Evolutionary conservation across 2,888 invertebrate species (phyloP), one percentile per base, ranked within the genome.

Genomic region (Lochmaea crataegi): DNA sequence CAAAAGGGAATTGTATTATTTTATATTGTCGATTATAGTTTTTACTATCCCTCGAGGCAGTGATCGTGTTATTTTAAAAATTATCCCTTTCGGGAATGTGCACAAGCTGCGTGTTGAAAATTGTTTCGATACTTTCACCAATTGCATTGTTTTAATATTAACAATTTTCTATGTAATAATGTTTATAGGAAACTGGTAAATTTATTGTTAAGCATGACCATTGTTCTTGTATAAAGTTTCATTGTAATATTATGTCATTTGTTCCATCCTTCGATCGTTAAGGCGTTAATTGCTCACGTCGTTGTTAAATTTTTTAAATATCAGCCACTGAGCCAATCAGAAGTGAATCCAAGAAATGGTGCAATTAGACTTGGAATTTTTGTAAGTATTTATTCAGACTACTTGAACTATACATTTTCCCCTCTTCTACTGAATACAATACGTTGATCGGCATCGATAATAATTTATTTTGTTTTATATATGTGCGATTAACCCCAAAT

Each of bases 41-140:
- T 16, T 53, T n/a, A 53, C 53, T 53, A 53, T 1, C 42, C 12
- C 11, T 3, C 7, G 11, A 9, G 18, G 10, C 16, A 16, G 16
- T 16, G 16, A 69, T n/a, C n/a, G n/a, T n/a, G n/a, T n/a, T 71
- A 67, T 63, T 73, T 73, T 22, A 22, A 58, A 58, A 32, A 58
- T 38, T 58, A 32, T 58, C 58, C 32, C 26, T 58, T 32, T 32
- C 12, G 32, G 38, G 14, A 58, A 58, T 38, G 38, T 38, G 32
- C 5, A 57, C 22, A 58, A 58, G 26, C 12, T 58, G 58, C 58
- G 32, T 58, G 58, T n/a, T 58, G 26, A 32, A 58, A 58, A 58
- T 58, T 58, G 12, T 56, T 56, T 18, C 7, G 32, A 26, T 26
- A 58, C 58, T 58, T 58, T 58, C 58, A 58, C 58, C 58, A 26